Base-by-base conservation (phyloP, 2,113 vertebrate genomes). In the Capreolus pygargus region DNA sequence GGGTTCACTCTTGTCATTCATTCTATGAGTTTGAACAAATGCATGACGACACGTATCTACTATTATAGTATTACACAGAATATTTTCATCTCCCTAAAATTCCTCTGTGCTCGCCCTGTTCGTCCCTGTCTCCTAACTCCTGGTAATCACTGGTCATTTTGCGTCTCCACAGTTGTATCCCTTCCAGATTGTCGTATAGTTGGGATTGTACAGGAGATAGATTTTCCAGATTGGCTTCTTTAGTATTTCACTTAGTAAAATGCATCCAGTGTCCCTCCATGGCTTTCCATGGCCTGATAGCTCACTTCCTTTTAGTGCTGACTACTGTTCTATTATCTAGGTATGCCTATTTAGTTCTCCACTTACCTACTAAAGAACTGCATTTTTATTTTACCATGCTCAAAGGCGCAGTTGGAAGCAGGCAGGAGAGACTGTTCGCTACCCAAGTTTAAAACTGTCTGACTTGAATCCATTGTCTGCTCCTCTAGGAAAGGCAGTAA, bases 1-100 rank as follows among this genome's bases (percentile, higher is more conserved):
- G 19, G 25, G 43, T 11, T 81, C 28, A 17, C 7, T 36, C 70
- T 28, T 12, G 36, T 23, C 2, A 2, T 28, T 2, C 0, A 3
- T 25, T 33, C 70, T 30, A 1, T 23, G 33, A 16, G 28, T 91
- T 10, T 87, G 82, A 47, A n/a, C 30, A 83, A 16, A 57, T 61
- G 45, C 55, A 3, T 43, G 8, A 13, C 27, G 11, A 19, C 36
- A 1, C 11, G 1, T 39, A 8, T 6, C 33, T 17, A 12, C 16
- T 9, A 19, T 17, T 52, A 1, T 1, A 2, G 17, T 16, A 11
- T 36, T 11, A 5, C 28, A 25, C 43, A 52, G 50, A 27, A 12
- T 82, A 19, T 11, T 55, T 28, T 25, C 39, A 7, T 43, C 47
- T 13, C 60, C 67, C 81, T 52, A 6, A 52, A 89, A 45, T 3